Evolutionary conservation across 2,113 vertebrate genomes (phyloP), one percentile per base, ranked within the genome.

Genomic region (Mormyrus lacerda): DNA sequence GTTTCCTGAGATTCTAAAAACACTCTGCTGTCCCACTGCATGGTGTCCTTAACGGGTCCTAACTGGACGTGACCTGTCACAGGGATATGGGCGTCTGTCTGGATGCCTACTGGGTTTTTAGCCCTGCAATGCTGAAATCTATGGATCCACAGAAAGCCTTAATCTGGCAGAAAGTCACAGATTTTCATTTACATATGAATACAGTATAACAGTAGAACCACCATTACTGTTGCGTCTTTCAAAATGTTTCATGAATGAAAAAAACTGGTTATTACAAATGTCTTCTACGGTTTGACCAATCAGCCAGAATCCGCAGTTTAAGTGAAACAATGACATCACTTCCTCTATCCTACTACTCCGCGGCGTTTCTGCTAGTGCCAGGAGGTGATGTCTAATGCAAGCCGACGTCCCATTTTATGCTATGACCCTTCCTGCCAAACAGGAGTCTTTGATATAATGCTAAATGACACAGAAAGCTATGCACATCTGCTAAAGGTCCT

Each of bases 301-400:
- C 53, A 58, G 10, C 31, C 53, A 21, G 42, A 19, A 19, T 15
- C 19, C 19, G 11, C 51, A 42, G 17, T 19, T 87, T 21, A 58
- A 21, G 21, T 35, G n/a, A 87, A 42, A 79, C 73, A 13, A 87
- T 87, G 86, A 87, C 86, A 87, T 87, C 86, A 87, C 86, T 87
- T 87, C 86, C 86, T 58, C 27, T 44, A 50, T 9, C 86, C 55
- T 19, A 58, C 35, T 58, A 58, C 53, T 58, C 53, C 11, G 35
- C 86, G 24, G 51, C 24, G 31, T 61, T 19, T 55, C 51, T 19
- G 27, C 44, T 48, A 24, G 39, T 47, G 45, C 45, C 45, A 84
- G 82, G 44, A 47, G 82, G 42, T 47, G 82, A 47, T 84, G 82
- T 79, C 42, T 79, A 79, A 79, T 42, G 17, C 73, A 79, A 79